A percentile compares a stretch with the other conserved stretches of the same genome.
Conservation (phyloP, 2,113 vertebrate genomes). For the Halichoerus grypus region DNA sequence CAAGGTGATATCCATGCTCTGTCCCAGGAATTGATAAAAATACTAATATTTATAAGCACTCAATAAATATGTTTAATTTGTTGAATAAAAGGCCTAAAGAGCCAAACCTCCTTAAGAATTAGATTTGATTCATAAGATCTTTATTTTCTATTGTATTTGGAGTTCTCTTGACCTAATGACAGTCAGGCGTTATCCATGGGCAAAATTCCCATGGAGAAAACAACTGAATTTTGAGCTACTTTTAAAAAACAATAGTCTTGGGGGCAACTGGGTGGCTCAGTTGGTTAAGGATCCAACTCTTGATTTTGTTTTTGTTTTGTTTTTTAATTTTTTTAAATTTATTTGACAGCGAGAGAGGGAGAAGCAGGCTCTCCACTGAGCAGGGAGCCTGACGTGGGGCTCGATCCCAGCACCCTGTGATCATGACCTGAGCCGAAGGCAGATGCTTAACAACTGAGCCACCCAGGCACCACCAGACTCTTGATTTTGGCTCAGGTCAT, state of each 20-base stretch:
- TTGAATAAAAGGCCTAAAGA: not conserved
- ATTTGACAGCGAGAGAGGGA: no score
- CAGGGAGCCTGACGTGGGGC: no score
- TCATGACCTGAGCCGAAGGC: no score
- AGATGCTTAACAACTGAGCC: no score
- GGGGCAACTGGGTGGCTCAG: not conserved
- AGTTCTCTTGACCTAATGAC: not conserved
- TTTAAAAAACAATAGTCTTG: not conserved
- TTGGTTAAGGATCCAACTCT: not conserved
- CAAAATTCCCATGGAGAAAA: not conserved
- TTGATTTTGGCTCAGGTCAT: not conserved
- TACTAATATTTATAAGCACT: not conserved
- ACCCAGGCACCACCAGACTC: not conserved
- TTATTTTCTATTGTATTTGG: conserved; percentile 41
- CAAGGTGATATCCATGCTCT: not conserved
- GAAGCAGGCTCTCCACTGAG: no score
- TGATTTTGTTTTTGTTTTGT: no score
- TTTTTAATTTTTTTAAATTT: no score
- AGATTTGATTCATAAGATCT: not conserved
- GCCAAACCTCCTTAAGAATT: not conserved
- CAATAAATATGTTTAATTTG: conserved; percentile 7
- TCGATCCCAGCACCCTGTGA: no score
- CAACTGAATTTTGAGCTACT: conserved; percentile 19
- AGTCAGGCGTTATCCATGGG: not conserved
- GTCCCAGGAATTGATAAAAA: conserved; percentile 18